Base-by-base conservation (phyloP, 2,888 invertebrate genomes). In the Ochropleura leucogaster region DNA sequence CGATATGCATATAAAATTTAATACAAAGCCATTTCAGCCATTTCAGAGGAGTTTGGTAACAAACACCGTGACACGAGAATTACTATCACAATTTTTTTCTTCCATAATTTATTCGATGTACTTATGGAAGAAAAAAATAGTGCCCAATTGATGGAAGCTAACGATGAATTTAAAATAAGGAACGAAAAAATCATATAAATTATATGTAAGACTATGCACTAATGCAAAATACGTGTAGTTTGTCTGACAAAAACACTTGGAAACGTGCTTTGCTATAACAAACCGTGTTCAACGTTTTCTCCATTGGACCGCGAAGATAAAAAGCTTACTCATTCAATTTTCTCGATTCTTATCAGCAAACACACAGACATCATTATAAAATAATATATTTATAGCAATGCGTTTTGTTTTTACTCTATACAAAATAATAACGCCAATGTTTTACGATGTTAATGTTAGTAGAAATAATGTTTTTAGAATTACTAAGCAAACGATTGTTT, bases 271-370 rank as follows among this genome's bases (percentile, higher is more conserved):
- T 80, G 51, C 74, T 68, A 64, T 49, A 53, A n/a, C 14, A 70
- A 67, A 75, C 6, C 16, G 30, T 16, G 8, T 64, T 64, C 40
- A 30, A 20, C 40, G 72, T 76, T 76, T 76, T 62, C 57, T 57
- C 60, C 55, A 59, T 82, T 66, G 12, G 40, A 69, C 63, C 10
- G 47, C 42, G 16, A 14, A 66, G 51, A 72, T 62, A 72, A 69
- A 79, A 64, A 57, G 82, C 60, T 72, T 66, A 63, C 57, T 72
- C 53, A 62, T 62, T 66, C 30, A 68, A 62, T 76, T 72, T 47
- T 49, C 63, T 66, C 62, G 49, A 53, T 59, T 57, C 51, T 53
- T 80, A 82, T 76, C 53, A 76, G 77, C 71, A 72, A 62, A 68
- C 57, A 64, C 30, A 60, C 42, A 65, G 55, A 66, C 30, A 65